phyloP scores from a whole-genome alignment of 2,113 vertebrate species.

The Pygoscelis antarcticus region DNA sequence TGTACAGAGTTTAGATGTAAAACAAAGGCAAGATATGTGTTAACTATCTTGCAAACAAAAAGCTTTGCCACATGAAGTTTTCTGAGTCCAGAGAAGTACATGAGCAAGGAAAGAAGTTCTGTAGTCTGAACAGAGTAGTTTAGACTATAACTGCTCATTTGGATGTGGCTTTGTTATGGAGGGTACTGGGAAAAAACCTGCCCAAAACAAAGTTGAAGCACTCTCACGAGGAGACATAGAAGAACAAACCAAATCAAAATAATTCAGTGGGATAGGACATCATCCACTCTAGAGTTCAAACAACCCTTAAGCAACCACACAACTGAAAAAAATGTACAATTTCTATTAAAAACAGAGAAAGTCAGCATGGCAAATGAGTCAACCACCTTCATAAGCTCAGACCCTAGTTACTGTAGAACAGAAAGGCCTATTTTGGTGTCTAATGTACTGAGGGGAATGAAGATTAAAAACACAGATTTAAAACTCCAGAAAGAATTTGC shows the following conservation, averaged over 20 bases:
- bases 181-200: not conserved
- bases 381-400: not conserved
- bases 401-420: not conserved
- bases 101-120: not conserved
- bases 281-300: not conserved
- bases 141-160: not conserved
- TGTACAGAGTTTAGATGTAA: not conserved
- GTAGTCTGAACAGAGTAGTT: not conserved
- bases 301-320: not conserved
- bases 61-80: accelerated
- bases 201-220: not conserved
- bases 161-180: not conserved
- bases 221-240: not conserved
- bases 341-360: not conserved
- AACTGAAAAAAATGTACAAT: not conserved
- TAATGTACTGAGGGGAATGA: not conserved
- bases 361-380: not conserved
- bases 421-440: not conserved
- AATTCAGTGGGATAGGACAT: not conserved
- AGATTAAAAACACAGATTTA: not conserved
- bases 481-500: not conserved
- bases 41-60: not conserved
- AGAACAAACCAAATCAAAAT: not conserved
- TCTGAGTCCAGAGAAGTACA: not conserved
- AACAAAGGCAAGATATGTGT: not conserved